Evolutionary conservation across 1,140 invertebrate genomes (phyloP), one percentile per base, ranked within the genome.

Genomic region (Paraescarpia echinospica): DNA sequence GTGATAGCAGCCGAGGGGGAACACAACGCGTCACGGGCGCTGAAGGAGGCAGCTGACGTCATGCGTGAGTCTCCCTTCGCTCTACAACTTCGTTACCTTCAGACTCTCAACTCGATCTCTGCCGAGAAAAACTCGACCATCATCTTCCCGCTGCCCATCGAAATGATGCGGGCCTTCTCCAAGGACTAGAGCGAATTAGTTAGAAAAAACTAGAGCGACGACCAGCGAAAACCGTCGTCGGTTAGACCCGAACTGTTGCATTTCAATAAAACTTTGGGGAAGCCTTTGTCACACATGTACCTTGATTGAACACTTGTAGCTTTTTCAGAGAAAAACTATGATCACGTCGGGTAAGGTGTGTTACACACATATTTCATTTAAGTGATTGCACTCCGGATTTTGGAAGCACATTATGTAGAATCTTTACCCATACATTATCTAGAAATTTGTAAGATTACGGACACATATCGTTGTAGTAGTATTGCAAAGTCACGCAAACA

Each of bases 121-220:
- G 98, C 98, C 1, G 99, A 99, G 97, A 99, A 99, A 96, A 99
- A 99, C 96, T 99, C 99, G 8, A 99, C 99, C 22, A 99, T 99
- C 95, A 98, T 99, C 93, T 99, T 99, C 96, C 99, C 99, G 34
- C 97, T 99, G 94, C 98, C 98, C 51, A 98, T 99, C 95, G 98
- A 99, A 95, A 97, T 99, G 94, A 95, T 99, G 33, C 12, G 33
- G 91, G 91, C 33, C 91, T 91, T 41, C 91, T 35, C 41, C 22
- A 91, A 48, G 41, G 34, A 91, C 34, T 91, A 90, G 59, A 22
- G 59, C 59, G 12, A 18, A 31, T 18, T 27, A 77, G 22, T 18
- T 27, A 77, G 22, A 77, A 18, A 27, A 18, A 27, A 18, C 4
- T 12, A 41, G 41, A 31, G 59, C 59, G 59, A 31, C 59, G 27